phyloP scores from a whole-genome alignment of 1,140 invertebrate genomes.

The Drosophila repletoides region DNA sequence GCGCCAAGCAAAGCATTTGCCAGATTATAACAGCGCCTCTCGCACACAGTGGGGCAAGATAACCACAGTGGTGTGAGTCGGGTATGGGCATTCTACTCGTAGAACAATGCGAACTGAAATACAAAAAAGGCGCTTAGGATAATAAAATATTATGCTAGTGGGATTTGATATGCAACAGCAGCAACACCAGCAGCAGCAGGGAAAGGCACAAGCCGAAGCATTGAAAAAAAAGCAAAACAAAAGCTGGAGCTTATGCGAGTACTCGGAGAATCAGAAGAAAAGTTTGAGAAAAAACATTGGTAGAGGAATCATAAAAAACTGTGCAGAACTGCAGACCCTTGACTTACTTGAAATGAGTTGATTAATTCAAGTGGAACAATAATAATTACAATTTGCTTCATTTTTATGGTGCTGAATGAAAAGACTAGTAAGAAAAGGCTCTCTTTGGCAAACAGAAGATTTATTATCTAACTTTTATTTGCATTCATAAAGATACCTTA shows the following conservation, averaged over 20 bases:
- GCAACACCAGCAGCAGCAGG: neutral
- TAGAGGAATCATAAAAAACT: constrained; percentile 1
- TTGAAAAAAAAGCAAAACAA: constrained; percentile 32
- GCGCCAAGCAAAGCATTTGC: constrained; percentile 22
- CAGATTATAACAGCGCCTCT: constrained; percentile 54
- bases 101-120: constrained; percentile 18
- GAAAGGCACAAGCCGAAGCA: constrained; percentile 2
- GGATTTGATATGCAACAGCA: constrained; percentile 35
- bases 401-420: too few relatives aligned
- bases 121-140: constrained; percentile 42
- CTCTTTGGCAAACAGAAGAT: too few relatives aligned
- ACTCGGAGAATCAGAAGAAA: neutral
- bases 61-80: constrained; percentile 2
- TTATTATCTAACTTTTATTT: too few relatives aligned
- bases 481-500: too few relatives aligned
- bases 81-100: constrained; percentile 1
- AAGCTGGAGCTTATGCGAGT: constrained; percentile 6
- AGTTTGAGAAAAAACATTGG: constrained; percentile 3
- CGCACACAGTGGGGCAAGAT: constrained; percentile 30
- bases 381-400: too few relatives aligned
- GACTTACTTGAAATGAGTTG: neutral
- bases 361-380: neutral
- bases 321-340: neutral
- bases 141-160: constrained; percentile 72
- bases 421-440: too few relatives aligned